Base-by-base conservation (phyloP, 2,113 vertebrate species). In the Neogale vison region DNA sequence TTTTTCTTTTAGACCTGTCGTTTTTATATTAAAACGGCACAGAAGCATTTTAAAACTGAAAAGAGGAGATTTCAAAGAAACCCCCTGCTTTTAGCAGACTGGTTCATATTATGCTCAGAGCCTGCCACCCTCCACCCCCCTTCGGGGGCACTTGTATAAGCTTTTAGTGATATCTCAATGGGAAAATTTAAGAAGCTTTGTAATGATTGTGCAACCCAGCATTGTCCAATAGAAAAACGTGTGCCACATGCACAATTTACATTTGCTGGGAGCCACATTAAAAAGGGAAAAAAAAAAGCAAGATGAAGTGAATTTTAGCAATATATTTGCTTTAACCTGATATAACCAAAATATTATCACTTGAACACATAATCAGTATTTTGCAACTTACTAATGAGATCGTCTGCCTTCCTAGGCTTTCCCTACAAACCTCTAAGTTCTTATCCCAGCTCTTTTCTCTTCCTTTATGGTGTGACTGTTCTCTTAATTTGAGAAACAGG, bases 221-320 rank as follows among this genome's bases (percentile, higher is more conserved):
- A n/a, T 29, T 55, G 29, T 92, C 85, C 17, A 63, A 31, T 47
- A 82, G 82, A 71, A 82, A 93, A 69, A 55, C 57, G 42, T 24
- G 31, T 1, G 18, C 29, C 86, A 89, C 47, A 39, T 11, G 71
- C 81, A 69, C 52, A 69, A 86, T 59, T 63, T 72, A 77, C 45
- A 72, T 67, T 67, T 90, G 90, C 67, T 52, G 67, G 76, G 57
- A 63, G 84, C 50, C 47, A 76, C 17, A 29, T 71, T 71, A 31
- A 77, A 71, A 81, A 31, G 24, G 50, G 21, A 50, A 63, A 50
- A 61, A 83, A 29, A 7, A 36, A 52, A 93, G 36, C 39, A 24
- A 79, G 31, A 83, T 92, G 87, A 96, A 69, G 7, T 74, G 83
- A 77, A 93, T 95, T 96, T 92, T 50, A 71, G 36, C 57, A 63